Evolutionary conservation across 1,140 invertebrate species (phyloP).

Genomic region (Trachymyrmex cornetzi): DNA sequence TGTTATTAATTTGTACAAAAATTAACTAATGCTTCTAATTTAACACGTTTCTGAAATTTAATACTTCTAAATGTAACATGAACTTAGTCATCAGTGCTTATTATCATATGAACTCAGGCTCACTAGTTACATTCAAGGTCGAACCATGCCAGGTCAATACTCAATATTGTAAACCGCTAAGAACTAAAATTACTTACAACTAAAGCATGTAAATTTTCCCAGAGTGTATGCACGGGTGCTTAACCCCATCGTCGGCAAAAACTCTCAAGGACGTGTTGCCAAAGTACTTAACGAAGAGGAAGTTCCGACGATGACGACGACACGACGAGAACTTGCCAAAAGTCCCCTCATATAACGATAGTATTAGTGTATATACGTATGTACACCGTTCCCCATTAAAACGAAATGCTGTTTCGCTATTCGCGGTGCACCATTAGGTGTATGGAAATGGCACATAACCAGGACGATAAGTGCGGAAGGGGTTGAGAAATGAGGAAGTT

Average conservation of each 20-base stretch:
- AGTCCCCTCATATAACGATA: conserved; percentile 51
- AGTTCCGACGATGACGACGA: conserved; percentile 63
- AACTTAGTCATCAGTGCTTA: neutral
- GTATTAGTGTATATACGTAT: conserved; percentile 26
- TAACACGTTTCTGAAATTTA: neutral
- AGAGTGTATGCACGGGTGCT: conserved; percentile 58
- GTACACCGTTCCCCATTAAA: conserved; percentile 75
- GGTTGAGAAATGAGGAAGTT: conserved; percentile 78
- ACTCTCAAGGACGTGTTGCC: conserved; percentile 73
- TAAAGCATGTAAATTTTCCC: conserved; percentile 52
- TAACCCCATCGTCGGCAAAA: conserved; percentile 64
- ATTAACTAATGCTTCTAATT: neutral
- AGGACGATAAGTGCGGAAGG: conserved; percentile 78
- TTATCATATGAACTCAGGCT: neutral
- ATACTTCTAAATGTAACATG: neutral
- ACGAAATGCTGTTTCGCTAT: conserved; percentile 78
- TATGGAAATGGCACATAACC: conserved; percentile 78
- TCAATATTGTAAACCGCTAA: conserved; percentile 26
- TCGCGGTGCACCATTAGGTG: conserved; percentile 75
- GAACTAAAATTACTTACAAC: conserved; percentile 41
- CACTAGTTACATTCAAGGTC: conserved; percentile 30
- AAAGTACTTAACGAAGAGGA: conserved; percentile 75
- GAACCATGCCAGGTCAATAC: neutral
- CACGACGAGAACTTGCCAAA: conserved; percentile 71
- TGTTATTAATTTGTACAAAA: neutral